phyloP scores from a whole-genome alignment of 2,888 invertebrate species.

The Drosophila limbata region DNA sequence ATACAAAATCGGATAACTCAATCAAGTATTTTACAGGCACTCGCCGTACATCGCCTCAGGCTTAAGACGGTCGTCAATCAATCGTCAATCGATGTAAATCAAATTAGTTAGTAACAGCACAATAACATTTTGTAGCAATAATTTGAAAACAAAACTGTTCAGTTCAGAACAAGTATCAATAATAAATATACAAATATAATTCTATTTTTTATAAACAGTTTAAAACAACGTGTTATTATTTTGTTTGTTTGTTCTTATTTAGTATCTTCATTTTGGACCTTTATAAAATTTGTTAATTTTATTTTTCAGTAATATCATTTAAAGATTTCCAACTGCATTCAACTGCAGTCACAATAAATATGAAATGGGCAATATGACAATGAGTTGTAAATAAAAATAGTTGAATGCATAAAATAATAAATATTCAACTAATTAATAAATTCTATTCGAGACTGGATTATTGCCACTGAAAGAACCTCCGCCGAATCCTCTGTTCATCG shows the following conservation, averaged over 20 bases:
- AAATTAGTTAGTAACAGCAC: constrained; percentile 44
- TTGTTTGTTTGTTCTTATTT: neutral
- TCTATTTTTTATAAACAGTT: constrained; percentile 42
- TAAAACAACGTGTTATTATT: constrained; percentile 2
- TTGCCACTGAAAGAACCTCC: constrained; percentile 17
- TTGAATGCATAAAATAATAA: constrained; percentile 15
- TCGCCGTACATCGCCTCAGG: constrained; percentile 56
- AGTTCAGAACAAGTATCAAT: constrained; percentile 17
- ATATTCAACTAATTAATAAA: constrained; percentile 9
- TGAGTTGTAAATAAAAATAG: constrained; percentile 8
- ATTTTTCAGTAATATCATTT: constrained; percentile 23
- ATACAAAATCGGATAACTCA: neutral
- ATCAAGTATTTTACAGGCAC: constrained; percentile 38
- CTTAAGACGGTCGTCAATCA: constrained; percentile 24
- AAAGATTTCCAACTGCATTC: constrained; percentile 13
- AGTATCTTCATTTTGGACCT: constrained; percentile 15
- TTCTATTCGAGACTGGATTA: constrained; percentile 29
- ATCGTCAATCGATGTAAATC: constrained; percentile 26
- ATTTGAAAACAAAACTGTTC: constrained; percentile 22
- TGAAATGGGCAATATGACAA: constrained; percentile 17
- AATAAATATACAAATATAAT: constrained; percentile 29
- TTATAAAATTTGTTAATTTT: constrained; percentile 43
- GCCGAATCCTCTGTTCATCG: constrained; percentile 14
- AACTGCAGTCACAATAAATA: constrained; percentile 45
- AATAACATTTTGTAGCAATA: constrained; percentile 40